A percentile compares a stretch with the other conserved stretches of the same genome.
Evolutionary conservation across 2,888 invertebrate genomes (phyloP).

Genomic region (Steromphala cineraria): DNA sequence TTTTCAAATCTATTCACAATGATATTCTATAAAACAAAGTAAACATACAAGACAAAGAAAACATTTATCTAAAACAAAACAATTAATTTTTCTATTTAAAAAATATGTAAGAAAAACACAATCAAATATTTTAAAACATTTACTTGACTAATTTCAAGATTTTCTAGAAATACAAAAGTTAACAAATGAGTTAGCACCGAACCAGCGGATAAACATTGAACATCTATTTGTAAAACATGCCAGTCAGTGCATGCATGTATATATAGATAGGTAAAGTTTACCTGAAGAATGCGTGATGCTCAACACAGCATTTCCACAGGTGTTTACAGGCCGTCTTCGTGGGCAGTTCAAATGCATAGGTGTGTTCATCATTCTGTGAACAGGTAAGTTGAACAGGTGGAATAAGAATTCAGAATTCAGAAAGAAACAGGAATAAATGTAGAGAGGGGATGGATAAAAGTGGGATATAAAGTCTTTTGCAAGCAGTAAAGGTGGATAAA

Average conservation of each 20-base stretch:
- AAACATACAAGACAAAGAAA: neutral
- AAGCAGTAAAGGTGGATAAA: too few relatives aligned
- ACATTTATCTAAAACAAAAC: neutral
- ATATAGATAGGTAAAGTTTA: conserved; percentile 36
- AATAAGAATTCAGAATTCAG: too few relatives aligned
- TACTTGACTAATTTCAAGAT: neutral
- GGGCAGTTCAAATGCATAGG: conserved; percentile 96
- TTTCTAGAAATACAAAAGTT: neutral
- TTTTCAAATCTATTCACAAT: too few relatives aligned
- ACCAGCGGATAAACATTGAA: too few relatives aligned
- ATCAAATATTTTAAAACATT: neutral
- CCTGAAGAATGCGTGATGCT: conserved; percentile 87
- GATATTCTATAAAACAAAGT: too few relatives aligned
- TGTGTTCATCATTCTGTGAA: conserved; percentile 91
- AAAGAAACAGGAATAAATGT: too few relatives aligned
- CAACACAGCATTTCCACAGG: conserved; percentile 96
- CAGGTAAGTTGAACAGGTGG: neutral
- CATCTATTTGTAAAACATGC: neutral
- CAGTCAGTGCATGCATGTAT: neutral
- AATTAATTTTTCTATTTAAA: neutral
- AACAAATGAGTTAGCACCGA: neutral
- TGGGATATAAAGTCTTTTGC: too few relatives aligned
- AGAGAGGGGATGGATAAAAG: too few relatives aligned
- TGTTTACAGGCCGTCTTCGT: conserved; percentile 95
- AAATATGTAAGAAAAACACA: neutral